Evolutionary conservation across 2,888 invertebrate genomes (phyloP), one percentile per base, ranked within the genome.

Genomic region (Lucinisca nassula): DNA sequence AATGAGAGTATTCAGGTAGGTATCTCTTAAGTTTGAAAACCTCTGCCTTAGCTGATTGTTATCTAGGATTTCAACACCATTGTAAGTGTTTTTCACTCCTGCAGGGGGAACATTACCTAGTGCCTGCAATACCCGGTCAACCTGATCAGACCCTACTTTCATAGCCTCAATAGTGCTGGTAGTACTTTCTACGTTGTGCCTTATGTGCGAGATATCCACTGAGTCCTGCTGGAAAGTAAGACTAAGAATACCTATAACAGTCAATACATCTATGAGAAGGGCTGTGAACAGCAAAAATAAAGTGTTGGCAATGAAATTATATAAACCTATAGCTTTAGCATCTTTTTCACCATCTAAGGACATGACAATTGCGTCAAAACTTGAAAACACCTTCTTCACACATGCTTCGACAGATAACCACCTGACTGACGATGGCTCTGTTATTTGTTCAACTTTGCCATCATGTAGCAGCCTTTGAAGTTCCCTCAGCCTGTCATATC

Each of bases 401-500:
- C 76, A 75, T 70, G 61, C 37, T 49, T 82, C 82, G 4, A 82
- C 67, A 21, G 82, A 82, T 17, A 82, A 40, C 82, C 82, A 82
- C 14, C 82, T 35, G 12, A 82, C 76, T 35, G 76, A 76, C 21
- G 82, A 76, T 27, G 76, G 76, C 24, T 82, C 82, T 38, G 82
- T 49, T 32, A 82, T 49, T 51, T 82, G 82, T 37, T 76, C 40
- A 21, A 32, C 76, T 76, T 75, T 45, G 12, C 82, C 75, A n/a
- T n/a, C n/a, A 82, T 82, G 75, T 21, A 82, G 61, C 17, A 82
- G 67, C 12, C 17, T 45, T 21, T 82, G 76, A 10, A 82, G 45
- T 55, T 76, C 40, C 73, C 87, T 30, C 14, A 87, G 58, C 55
- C 80, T 78, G 70, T 90, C 90, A 83, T 90, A 87, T 12, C 82